Conservation (phyloP, 2,888 invertebrate species). For the Eristalis intricaria region DNA sequence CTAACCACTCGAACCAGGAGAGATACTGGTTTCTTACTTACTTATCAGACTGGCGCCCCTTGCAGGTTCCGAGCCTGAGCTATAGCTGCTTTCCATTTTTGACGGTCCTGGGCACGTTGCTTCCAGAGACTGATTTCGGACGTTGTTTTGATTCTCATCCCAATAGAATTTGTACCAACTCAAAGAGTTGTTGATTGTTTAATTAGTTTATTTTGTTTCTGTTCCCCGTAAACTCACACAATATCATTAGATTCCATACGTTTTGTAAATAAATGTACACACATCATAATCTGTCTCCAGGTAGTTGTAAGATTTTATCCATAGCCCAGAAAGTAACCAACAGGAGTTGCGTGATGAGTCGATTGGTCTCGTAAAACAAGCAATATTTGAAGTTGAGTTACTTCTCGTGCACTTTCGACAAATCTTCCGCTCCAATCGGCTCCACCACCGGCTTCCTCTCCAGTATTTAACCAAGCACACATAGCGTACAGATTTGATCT, state of each 20-base stretch:
- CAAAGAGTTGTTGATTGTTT: not conserved
- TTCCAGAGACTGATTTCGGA: too few species aligned
- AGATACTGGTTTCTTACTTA: too few species aligned
- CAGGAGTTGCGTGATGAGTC: not conserved
- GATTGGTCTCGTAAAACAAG: not conserved
- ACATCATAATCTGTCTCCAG: not conserved
- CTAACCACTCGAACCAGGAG: too few species aligned
- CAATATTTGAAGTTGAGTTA: not conserved
- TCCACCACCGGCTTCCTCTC: not conserved
- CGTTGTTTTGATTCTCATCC: too few species aligned
- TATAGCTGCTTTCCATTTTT: too few species aligned
- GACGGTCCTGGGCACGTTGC: too few species aligned
- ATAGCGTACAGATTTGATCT: not conserved
- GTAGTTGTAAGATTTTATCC: not conserved
- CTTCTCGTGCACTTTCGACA: too few species aligned
- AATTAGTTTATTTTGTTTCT: not conserved
- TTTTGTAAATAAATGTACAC: slow-evolving; percentile 1
- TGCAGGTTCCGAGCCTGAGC: too few species aligned
- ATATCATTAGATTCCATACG: not conserved
- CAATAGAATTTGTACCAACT: too few species aligned
- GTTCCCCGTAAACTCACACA: not conserved
- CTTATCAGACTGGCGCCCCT: too few species aligned
- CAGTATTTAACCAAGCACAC: not conserved
- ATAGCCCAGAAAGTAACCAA: not conserved
- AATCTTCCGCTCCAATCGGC: not conserved